Evolutionary conservation across 2,113 vertebrate species (phyloP), one percentile per base, ranked within the genome.

Genomic region (Leptocoma aspasia): DNA sequence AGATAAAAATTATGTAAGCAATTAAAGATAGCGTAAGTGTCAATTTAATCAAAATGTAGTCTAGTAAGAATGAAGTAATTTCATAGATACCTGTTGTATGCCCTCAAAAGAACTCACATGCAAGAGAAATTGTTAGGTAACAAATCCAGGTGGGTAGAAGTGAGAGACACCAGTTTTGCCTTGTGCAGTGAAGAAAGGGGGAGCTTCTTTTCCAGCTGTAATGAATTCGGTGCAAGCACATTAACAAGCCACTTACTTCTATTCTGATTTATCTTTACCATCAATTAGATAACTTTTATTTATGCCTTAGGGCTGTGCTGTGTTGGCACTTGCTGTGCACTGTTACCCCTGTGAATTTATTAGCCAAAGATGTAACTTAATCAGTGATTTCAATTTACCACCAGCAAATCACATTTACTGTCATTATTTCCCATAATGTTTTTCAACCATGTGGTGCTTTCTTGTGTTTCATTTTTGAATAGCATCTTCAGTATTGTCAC

Each of bases 331-430:
- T 94, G 87, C 94, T 95, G 83, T 95, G 96, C 81, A 96, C 92
- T 95, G 59, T 61, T 97, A 86, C 89, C 76, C 81, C 78, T 86
- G 85, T 92, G 77, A 97, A 97, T 97, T 97, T 98, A 96, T 98
- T 97, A 97, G 92, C 80, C 72, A 96, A 93, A 95, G 92, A 94
- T 78, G 41, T 97, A 97, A 98, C 97, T 97, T 96, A 97, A 98
- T 98, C 97, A 97, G 96, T 83, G 84, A 97, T 97, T 98, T 97
- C 96, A 98, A 96, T 97, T 98, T 98, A 97, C 96, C 82, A 97
- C 91, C 41, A 95, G 95, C 89, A 97, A 97, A 96, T 94, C 96
- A 86, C 76, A 92, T 96, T 97, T 95, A 90, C 93, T 71, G 61
- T 81, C 87, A 96, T 94, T 85, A 80, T 96, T 95, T 95, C 81